phyloP scores from a whole-genome alignment of 2,113 vertebrate species.

The Lycaon pictus region DNA sequence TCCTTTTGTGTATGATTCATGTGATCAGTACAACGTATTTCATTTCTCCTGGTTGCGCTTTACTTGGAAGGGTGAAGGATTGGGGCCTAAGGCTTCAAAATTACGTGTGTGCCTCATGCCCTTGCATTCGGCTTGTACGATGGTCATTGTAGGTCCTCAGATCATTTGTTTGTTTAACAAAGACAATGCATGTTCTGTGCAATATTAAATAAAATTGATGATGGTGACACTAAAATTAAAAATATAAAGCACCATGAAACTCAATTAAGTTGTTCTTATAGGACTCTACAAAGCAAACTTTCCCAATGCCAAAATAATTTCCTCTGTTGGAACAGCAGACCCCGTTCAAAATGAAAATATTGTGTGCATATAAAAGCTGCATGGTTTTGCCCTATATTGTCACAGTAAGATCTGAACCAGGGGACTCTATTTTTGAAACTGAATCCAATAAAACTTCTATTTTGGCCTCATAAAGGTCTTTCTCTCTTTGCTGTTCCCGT shows the following conservation, averaged over 20 bases:
- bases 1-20: not conserved
- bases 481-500: not conserved
- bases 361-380: not conserved
- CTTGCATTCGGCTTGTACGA: not conserved
- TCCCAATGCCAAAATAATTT: constrained; percentile 50
- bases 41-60: not conserved
- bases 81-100: not conserved
- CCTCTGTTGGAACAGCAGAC: not conserved
- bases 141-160: not conserved
- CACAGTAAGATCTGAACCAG: not conserved
- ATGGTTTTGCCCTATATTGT: not conserved
- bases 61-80: not conserved
- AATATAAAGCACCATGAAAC: constrained; percentile 17
- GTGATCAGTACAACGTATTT: not conserved
- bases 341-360: constrained; percentile 11
- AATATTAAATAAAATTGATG: constrained; percentile 22
- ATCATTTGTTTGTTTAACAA: constrained; percentile 35
- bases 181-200: not conserved
- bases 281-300: constrained; percentile 27
- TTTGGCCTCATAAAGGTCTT: constrained; percentile 48
- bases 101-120: not conserved
- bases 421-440: constrained; percentile 17
- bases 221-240: constrained; percentile 51
- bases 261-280: constrained; percentile 43
- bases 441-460: constrained; percentile 62